A percentile compares a stretch with the other conserved stretches of the same genome.
phyloP scores from a whole-genome alignment of 2,888 invertebrate species.

The Tenthredo mesomela region DNA sequence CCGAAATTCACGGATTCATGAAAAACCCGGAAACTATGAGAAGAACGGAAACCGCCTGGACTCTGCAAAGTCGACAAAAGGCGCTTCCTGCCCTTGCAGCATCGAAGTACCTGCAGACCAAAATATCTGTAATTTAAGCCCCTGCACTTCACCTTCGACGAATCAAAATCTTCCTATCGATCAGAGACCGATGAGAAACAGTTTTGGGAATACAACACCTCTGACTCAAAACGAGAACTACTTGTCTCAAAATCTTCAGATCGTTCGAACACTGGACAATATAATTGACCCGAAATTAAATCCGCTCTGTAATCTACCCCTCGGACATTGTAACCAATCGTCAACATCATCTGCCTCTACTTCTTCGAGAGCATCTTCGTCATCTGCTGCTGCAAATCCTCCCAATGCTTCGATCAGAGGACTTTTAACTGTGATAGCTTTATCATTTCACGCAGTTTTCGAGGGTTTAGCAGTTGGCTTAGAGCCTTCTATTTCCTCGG shows the following conservation, averaged over 20 bases:
- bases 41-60: constrained; percentile 7
- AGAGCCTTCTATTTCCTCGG: constrained; percentile 79
- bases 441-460: constrained; percentile 85
- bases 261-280: not conserved
- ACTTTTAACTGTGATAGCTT: constrained; percentile 82
- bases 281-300: constrained; percentile 14
- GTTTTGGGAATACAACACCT: constrained; percentile 39
- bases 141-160: not conserved
- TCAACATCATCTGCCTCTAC: constrained; percentile 12
- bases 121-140: not conserved
- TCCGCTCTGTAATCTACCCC: constrained; percentile 4
- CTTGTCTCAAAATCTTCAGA: constrained; percentile 25
- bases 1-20: constrained; percentile 20
- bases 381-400: not conserved
- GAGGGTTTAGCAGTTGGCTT: constrained; percentile 86
- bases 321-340: not conserved
- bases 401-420: constrained; percentile 80
- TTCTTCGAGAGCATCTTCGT: constrained; percentile 11
- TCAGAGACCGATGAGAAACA: constrained; percentile 28
- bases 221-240: constrained; percentile 42
- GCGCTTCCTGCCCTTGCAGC: constrained; percentile 5
- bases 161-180: not conserved
- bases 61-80: not conserved
- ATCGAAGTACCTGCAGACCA: not conserved
- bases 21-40: not conserved